Percentiles rank a stretch among this genome's conserved stretches.
Conservation (phyloP, 2,797 vertebrate genomes). For the Bucorvus abyssinicus region DNA sequence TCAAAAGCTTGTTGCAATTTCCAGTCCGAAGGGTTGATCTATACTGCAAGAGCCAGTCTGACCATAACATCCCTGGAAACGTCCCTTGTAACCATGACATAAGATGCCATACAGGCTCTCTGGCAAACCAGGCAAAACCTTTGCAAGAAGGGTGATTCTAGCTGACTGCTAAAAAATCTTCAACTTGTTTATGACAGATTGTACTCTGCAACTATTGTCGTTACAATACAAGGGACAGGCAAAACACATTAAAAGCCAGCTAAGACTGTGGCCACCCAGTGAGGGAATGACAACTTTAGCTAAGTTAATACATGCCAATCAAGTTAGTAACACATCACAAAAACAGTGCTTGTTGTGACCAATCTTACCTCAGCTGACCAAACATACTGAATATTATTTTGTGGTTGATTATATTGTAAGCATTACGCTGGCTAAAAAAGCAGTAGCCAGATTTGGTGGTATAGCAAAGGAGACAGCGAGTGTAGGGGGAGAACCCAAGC, state of each 20-base stretch:
- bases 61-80: neutral
- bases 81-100: neutral
- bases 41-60: neutral
- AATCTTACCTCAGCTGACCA: neutral
- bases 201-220: rapidly evolving
- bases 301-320: slow-evolving; percentile 11
- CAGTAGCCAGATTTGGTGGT: neutral
- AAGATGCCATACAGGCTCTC: neutral
- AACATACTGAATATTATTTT: neutral
- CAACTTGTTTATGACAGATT: neutral
- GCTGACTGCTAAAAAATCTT: neutral
- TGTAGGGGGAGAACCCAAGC: neutral
- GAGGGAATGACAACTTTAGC: neutral
- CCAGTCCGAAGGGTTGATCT: neutral
- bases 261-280: neutral
- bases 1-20: slow-evolving; percentile 41
- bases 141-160: neutral
- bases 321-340: slow-evolving; percentile 1
- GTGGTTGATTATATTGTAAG: neutral
- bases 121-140: neutral
- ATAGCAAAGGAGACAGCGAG: neutral
- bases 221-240: neutral
- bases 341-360: neutral
- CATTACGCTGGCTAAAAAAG: neutral
- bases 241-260: neutral